Base-by-base conservation (phyloP, 2,888 invertebrate species). In the Busseola fusca region DNA sequence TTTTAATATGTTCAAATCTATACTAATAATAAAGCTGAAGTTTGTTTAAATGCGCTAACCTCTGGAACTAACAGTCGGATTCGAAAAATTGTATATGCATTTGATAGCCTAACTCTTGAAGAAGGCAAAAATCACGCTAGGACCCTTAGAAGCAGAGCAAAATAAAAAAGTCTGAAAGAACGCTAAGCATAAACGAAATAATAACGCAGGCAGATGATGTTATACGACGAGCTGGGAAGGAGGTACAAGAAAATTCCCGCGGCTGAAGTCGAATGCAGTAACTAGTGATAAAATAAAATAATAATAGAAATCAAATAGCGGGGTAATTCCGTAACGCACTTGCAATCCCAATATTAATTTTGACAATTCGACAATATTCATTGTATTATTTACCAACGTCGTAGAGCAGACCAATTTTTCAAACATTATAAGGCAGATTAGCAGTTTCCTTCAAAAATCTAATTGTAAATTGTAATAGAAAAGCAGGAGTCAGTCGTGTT, bases 1-100 rank as follows among this genome's bases (percentile, higher is more conserved):
- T 62, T 64, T 76, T 75, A 48, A 54, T 30, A 30, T 14, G 30
- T 18, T n/a, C 40, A 52, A 48, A 67, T 69, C 7, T 45, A 48
- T 21, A 21, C 45, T 9, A 21, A n/a, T 48, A 48, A 10, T 21
- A 48, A 48, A 21, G 21, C 9, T 48, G 9, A 21, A 21, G 48
- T 21, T 48, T 48, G 48, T 48, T 48, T 48, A 21, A 9, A 48
- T 9, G 48, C 21, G 3, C 45, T 45, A 7, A n/a, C 21, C 21
- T 48, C 9, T 48, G 48, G 21, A 10, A 48, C 48, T n/a, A 10
- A 10, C 48, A n/a, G 48, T 10, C 3, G 48, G 3, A 21, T 48
- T 48, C 7, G 10, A n/a, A 48, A 10, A 10, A 21, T 3, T 45
- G 0, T 48, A 21, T 45, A 9, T 48, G 45, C 45, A 45, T 48